These are phyloP conservation scores for Diarsia mendica DNA, from an alignment of 2,888 invertebrate species.

Conservation along the genomic window DNA sequence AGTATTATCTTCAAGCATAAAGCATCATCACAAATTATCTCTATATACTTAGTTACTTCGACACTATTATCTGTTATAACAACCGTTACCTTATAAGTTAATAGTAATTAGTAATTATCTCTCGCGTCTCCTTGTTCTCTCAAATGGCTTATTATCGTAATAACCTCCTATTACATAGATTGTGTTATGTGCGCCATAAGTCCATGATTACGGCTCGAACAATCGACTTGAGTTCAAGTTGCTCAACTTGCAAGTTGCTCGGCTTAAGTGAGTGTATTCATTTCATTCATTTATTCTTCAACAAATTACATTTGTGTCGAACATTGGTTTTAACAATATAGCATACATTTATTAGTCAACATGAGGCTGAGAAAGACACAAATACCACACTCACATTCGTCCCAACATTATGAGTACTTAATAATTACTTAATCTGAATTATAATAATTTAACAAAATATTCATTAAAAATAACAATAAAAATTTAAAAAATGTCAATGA, in stretches of 20 bases:
- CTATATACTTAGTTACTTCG: neutral
- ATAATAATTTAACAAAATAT: no score
- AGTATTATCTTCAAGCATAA: neutral
- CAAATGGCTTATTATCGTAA: conserved; percentile 44
- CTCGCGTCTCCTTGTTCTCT: conserved; percentile 21
- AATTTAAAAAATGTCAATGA: no score
- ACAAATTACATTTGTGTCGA: no score
- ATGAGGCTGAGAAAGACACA: no score
- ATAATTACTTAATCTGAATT: no score
- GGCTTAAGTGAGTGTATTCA: no score
- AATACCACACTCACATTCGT: no score
- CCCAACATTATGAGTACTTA: no score
- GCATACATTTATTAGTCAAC: no score
- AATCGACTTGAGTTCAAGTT: conserved; percentile 25
- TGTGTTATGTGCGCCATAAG: conserved; percentile 13
- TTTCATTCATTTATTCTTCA: no score
- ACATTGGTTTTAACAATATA: no score
- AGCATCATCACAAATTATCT: neutral
- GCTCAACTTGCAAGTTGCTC: conserved; percentile 2
- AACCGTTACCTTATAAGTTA: conserved; percentile 20
- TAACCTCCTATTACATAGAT: conserved; percentile 34
- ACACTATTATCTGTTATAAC: neutral
- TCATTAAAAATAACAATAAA: no score
- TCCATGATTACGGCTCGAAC: conserved; percentile 17
- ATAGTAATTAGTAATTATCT: conserved; percentile 51